These are phyloP conservation scores for Agrochola lychnidis DNA, from an alignment of 2,888 invertebrate genomes.

Conservation along the genomic window DNA sequence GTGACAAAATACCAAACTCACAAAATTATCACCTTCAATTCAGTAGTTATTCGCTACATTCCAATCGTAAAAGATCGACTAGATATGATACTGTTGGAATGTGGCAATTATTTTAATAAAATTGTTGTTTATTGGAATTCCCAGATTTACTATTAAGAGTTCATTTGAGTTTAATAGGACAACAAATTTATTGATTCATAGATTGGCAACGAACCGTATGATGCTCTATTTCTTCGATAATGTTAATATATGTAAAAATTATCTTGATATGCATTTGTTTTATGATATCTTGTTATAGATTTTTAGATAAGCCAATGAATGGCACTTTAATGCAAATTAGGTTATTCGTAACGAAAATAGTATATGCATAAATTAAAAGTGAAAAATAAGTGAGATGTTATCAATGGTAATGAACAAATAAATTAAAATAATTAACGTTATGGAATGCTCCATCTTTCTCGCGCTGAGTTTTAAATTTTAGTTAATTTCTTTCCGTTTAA, in stretches of 20 bases:
- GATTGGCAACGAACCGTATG: neutral
- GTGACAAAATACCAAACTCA: neutral
- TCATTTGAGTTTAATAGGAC: slow-evolving; percentile 35
- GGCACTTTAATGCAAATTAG: slow-evolving; percentile 19
- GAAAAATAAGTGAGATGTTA: slow-evolving; percentile 31
- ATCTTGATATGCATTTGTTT: slow-evolving; percentile 15
- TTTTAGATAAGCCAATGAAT: slow-evolving; percentile 7
- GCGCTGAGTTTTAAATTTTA: slow-evolving; percentile 18
- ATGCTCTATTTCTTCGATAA: neutral
- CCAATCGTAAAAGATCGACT: slow-evolving; percentile 35
- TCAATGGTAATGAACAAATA: slow-evolving; percentile 38
- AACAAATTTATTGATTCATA: neutral
- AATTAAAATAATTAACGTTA: slow-evolving; percentile 48
- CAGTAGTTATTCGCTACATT: slow-evolving; percentile 30
- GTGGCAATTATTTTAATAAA: slow-evolving; percentile 13
- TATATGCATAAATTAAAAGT: slow-evolving; percentile 23
- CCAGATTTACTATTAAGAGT: slow-evolving; percentile 13
- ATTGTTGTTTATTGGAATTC: slow-evolving; percentile 18
- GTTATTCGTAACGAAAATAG: neutral
- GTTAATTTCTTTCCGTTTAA: slow-evolving; percentile 40
- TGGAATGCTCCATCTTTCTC: slow-evolving; percentile 23
- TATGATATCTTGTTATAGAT: slow-evolving; percentile 5
- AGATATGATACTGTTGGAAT: slow-evolving; percentile 41
- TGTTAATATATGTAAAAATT: neutral
- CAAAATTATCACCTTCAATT: neutral